Conservation (phyloP, 2,888 invertebrate species). For the Scaptomyza caliginosa region DNA sequence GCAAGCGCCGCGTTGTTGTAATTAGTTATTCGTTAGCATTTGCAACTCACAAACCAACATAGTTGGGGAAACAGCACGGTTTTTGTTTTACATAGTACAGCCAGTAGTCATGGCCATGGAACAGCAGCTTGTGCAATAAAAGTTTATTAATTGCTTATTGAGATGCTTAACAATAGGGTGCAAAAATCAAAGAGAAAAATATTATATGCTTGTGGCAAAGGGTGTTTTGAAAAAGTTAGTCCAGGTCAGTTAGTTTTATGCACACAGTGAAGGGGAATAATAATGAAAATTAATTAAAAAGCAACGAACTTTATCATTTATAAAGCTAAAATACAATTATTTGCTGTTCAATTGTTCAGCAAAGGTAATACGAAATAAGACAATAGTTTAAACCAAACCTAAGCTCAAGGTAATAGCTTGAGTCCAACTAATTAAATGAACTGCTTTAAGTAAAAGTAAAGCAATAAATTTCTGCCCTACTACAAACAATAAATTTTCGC, state of each 20-base stretch:
- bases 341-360: no score
- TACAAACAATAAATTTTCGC: neutral
- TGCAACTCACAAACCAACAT: constrained; percentile 5
- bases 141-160: constrained; percentile 21
- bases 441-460: neutral
- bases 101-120: neutral
- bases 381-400: neutral
- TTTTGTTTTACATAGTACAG: neutral
- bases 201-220: neutral
- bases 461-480: neutral
- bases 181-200: neutral
- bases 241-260: neutral
- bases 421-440: neutral
- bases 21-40: constrained; percentile 4
- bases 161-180: constrained; percentile 4
- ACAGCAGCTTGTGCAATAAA: constrained; percentile 13
- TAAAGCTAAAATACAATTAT: neutral
- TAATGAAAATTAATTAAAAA: constrained; percentile 1
- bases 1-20: neutral
- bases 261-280: constrained; percentile 16
- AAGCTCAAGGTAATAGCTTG: no score
- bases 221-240: neutral
- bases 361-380: no score
- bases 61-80: neutral
- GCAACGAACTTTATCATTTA: no score